phyloP scores from a whole-genome alignment of 2,113 vertebrate genomes.

The Nicator chloris region DNA sequence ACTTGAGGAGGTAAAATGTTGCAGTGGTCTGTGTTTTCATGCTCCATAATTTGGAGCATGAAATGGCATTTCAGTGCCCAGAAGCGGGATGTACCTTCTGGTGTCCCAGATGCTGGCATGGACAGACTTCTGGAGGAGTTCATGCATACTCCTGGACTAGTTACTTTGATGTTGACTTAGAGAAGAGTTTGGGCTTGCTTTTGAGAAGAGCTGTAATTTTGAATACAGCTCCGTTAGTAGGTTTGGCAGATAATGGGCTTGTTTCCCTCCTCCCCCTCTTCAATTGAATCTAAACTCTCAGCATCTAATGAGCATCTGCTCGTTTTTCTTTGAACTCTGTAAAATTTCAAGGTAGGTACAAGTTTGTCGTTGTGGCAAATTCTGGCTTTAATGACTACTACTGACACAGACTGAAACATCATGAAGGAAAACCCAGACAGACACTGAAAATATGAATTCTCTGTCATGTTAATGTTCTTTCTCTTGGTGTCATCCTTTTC shows the following conservation, averaged over 20 bases:
- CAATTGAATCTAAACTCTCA: not conserved
- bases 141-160: not conserved
- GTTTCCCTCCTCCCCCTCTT: not conserved
- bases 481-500: not conserved
- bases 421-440: not conserved
- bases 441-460: not conserved
- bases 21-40: not conserved
- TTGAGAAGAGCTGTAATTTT: not conserved
- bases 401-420: not conserved
- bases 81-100: not conserved
- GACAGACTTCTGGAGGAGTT: not conserved
- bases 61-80: not conserved
- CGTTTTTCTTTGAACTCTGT: not conserved
- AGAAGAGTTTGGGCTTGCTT: not conserved
- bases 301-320: not conserved
- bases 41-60: no score
- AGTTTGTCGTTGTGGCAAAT: not conserved
- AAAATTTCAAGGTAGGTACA: not conserved
- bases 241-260: not conserved
- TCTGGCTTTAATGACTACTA: not conserved
- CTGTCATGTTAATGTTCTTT: not conserved
- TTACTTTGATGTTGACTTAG: not conserved
- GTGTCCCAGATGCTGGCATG: not conserved
- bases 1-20: not conserved
- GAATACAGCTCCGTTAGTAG: not conserved